Evolutionary conservation across 2,888 invertebrate species (phyloP).

Genomic region (Drosophila prostipennis): DNA sequence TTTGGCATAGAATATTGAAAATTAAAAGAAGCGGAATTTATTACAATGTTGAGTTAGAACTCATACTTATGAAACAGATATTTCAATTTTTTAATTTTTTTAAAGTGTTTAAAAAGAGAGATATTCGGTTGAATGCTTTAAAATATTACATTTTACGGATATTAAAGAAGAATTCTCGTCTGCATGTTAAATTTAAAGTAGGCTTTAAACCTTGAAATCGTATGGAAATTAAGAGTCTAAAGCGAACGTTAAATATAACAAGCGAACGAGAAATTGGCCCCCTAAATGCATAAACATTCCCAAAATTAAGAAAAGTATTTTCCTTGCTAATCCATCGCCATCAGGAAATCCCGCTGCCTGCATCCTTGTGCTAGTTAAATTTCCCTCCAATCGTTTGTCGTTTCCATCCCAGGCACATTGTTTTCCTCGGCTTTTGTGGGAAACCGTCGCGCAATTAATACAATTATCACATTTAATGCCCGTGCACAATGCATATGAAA

Average conservation of each 20-base stretch:
- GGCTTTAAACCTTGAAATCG: too few species aligned
- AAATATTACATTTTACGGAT: too few species aligned
- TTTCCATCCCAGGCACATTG: conserved; percentile 22
- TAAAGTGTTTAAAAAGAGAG: too few species aligned
- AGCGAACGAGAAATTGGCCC: too few species aligned
- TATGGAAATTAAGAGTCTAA: too few species aligned
- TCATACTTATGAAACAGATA: too few species aligned
- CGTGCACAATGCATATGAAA: conserved; percentile 66
- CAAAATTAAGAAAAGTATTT: neutral
- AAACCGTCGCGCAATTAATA: conserved; percentile 65
- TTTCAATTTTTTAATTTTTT: too few species aligned
- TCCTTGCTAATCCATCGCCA: conserved; percentile 1
- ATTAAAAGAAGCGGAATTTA: neutral
- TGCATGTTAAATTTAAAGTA: too few species aligned
- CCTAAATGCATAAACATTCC: neutral
- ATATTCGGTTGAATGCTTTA: too few species aligned
- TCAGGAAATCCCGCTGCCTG: neutral
- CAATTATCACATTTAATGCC: conserved; percentile 72
- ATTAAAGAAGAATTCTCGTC: too few species aligned
- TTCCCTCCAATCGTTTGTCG: conserved; percentile 11
- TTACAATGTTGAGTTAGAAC: neutral
- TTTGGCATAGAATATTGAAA: neutral
- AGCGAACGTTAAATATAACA: too few species aligned
- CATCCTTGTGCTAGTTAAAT: conserved; percentile 11
- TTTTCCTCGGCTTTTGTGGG: conserved; percentile 41